Conservation (phyloP, 2,797 vertebrate genomes). For the Emydoidea blandingii region DNA sequence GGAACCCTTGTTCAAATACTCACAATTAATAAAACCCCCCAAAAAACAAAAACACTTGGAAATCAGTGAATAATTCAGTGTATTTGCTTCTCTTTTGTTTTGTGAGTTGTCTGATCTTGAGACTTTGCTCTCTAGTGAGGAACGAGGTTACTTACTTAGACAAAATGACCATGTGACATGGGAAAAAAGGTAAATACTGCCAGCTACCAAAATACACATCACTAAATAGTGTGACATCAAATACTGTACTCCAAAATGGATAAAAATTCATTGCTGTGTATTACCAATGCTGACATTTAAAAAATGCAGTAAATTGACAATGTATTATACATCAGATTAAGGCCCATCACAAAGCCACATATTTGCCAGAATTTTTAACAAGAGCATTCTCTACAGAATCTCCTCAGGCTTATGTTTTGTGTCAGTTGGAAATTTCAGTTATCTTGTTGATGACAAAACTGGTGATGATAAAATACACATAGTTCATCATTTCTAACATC, state of each 20-base stretch:
- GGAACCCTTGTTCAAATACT: not conserved
- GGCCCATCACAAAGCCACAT: not conserved
- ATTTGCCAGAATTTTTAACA: not conserved
- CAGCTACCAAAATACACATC: not conserved
- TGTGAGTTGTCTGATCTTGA: not conserved
- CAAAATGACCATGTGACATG: not conserved
- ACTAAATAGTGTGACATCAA: not conserved
- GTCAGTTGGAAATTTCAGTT: not conserved
- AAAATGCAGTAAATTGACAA: not conserved
- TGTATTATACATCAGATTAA: not conserved
- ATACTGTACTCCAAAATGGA: not conserved
- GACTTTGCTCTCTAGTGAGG: not conserved
- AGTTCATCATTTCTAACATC: not conserved
- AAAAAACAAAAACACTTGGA: not conserved
- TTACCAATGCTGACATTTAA: not conserved
- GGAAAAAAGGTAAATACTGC: not conserved
- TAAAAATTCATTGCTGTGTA: not conserved
- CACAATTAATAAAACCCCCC: fast-evolving
- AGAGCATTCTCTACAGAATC: not conserved
- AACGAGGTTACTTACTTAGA: not conserved
- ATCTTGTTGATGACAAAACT: not conserved
- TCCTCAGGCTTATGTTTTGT: not conserved
- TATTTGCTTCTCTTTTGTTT: not conserved
- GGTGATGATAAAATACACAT: not conserved
- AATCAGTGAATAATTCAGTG: not conserved